Base-by-base conservation (phyloP, 2,888 invertebrate genomes). In the Aphidius colemani region DNA sequence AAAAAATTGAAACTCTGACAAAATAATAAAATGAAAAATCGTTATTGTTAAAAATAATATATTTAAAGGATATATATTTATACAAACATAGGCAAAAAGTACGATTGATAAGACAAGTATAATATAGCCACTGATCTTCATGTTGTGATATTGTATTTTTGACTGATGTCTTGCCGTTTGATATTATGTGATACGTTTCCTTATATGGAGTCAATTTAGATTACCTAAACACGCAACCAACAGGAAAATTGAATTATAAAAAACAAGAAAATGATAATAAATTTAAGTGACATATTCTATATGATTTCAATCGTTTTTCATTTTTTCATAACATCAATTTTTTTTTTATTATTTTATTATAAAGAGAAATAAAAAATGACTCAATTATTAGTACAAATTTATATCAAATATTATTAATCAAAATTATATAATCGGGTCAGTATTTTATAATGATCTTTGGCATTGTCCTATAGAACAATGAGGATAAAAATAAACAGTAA, bases 201-300 rank as follows among this genome's bases (percentile, higher is more conserved):
- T 57, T 57, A 57, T 57, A 57, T 40, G 5, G 4, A 18, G 30
- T 7, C 30, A 30, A 45, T 30, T 46, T 46, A 7, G n/a, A 13
- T 46, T 18, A n/a, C 8, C n/a, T 46, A 7, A 46, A n/a, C 57
- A 57, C 46, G 57, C 57, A 55, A 55, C 7, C 10, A 9, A 57
- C 57, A 57, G 46, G 57, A 57, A 57, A 7, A 45, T 13, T 46
- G 8, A 57, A 57, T 57, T 48, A 57, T 57, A 39, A 3, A 30
- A 30, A 30, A 30, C 30, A 7, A 13, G 13, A 13, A 48, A 48
- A 48, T 13, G 11, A 48, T 7, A 13, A 11, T 13, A 48, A 48
- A 13, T 13, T 48, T 48, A 13, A 13, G 13, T 48, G 48, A 48
- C 13, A 48, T 5, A n/a, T 56, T 56, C 9, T 6, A 13, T 39